phyloP scores from a whole-genome alignment of 2,113 vertebrate genomes.

The Sinosuthora webbiana region DNA sequence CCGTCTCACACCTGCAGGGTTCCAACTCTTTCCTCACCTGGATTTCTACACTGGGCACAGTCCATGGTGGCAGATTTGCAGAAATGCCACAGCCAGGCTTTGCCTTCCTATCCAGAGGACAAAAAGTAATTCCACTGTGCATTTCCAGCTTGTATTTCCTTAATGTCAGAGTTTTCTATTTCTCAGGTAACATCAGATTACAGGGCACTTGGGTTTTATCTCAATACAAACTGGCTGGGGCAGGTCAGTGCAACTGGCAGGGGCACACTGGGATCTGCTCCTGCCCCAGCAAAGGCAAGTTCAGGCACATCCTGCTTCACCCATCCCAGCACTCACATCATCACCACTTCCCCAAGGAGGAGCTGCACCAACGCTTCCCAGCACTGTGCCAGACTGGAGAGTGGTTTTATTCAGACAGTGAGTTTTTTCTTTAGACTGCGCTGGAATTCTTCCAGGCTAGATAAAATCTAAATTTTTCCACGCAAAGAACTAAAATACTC shows the following conservation, averaged over 20 bases:
- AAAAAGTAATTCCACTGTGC: neutral
- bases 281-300: neutral
- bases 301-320: neutral
- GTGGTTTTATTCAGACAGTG: neutral
- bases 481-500: neutral
- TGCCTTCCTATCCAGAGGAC: neutral
- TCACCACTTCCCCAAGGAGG: neutral
- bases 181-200: neutral
- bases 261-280: rapidly evolving
- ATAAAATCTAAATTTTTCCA: constrained; percentile 42
- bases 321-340: neutral
- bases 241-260: rapidly evolving
- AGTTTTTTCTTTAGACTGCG: neutral
- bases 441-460: constrained; percentile 21
- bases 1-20: rapidly evolving
- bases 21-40: rapidly evolving
- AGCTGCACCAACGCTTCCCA: neutral
- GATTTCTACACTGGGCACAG: neutral
- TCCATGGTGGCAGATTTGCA: neutral
- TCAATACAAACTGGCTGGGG: neutral
- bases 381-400: neutral
- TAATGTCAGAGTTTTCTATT: neutral
- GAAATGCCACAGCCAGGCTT: neutral
- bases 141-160: neutral
- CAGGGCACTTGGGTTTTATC: neutral